Conservation (phyloP, 2,113 vertebrate species). For the Sturnira hondurensis region DNA sequence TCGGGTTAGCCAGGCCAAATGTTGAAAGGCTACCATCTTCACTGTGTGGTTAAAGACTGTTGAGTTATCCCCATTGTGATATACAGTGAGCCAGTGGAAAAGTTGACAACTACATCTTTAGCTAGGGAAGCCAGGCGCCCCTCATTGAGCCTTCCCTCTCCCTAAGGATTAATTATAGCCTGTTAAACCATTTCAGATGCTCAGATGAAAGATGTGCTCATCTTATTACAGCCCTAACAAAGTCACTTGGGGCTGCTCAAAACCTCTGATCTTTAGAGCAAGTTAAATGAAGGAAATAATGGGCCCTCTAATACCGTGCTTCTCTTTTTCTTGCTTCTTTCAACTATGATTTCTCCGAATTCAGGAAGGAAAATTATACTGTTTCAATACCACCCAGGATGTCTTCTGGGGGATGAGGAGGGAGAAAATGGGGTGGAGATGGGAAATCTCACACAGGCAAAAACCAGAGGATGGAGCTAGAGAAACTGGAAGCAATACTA, state of each 20-base stretch:
- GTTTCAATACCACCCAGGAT: background rate
- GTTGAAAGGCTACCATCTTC: background rate
- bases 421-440: background rate
- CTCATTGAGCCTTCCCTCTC: background rate
- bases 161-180: constrained; percentile 52
- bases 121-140: background rate
- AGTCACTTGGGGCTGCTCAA: background rate
- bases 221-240: constrained; percentile 32
- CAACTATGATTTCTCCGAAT: background rate
- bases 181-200: constrained; percentile 57
- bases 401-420: background rate
- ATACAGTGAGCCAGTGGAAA: background rate
- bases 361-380: background rate
- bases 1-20: background rate
- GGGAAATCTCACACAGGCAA: background rate
- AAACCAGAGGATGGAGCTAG: background rate
- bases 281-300: constrained; percentile 61
- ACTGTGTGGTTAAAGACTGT: background rate
- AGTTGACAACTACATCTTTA: background rate
- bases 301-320: background rate
- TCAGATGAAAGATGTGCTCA: constrained; percentile 58
- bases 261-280: constrained; percentile 54
- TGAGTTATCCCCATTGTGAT: background rate
- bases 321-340: background rate
- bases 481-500: background rate